Evolutionary conservation across 2,888 invertebrate genomes (phyloP).

Genomic region (Octodonta nipae): DNA sequence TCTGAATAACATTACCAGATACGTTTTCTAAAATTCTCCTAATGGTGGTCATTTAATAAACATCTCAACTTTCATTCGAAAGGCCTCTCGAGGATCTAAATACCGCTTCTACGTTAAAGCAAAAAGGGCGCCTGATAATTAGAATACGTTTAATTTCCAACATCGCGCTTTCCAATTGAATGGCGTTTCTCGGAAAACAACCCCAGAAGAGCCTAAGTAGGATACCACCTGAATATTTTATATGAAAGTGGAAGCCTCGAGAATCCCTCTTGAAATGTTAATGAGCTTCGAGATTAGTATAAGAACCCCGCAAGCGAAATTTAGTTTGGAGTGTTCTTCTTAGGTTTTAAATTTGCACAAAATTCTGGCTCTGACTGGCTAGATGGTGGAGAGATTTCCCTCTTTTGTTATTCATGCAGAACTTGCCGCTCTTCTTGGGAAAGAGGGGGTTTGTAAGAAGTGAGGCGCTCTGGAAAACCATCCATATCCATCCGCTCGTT

Average conservation of each 20-base stretch:
- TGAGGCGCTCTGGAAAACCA: background rate
- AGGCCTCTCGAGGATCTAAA: too few relatives aligned
- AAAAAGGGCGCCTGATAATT: too few relatives aligned
- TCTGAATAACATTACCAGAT: too few relatives aligned
- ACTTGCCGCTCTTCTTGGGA: conserved; percentile 26
- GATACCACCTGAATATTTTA: conserved; percentile 7
- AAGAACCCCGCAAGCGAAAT: conserved; percentile 15
- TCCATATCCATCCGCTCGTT: background rate
- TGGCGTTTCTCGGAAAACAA: too few relatives aligned
- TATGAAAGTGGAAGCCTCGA: conserved; percentile 5
- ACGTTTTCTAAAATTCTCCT: too few relatives aligned
- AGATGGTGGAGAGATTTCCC: conserved; percentile 13
- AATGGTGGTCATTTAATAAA: too few relatives aligned
- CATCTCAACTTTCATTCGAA: too few relatives aligned
- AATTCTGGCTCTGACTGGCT: conserved; percentile 24
- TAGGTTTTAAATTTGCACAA: conserved; percentile 25
- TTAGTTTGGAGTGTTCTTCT: conserved; percentile 16
- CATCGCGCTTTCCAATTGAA: too few relatives aligned
- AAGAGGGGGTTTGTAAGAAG: conserved; percentile 18
- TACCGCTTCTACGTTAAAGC: too few relatives aligned
- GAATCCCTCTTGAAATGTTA: conserved; percentile 12
- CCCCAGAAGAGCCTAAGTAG: conserved; percentile 1
- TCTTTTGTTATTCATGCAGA: conserved; percentile 34
- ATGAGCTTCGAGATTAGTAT: conserved; percentile 16
- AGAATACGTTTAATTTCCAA: too few relatives aligned